These are phyloP conservation scores for Capitulum mitella DNA, from an alignment of 2,888 invertebrate species.

Conservation along the genomic window DNA sequence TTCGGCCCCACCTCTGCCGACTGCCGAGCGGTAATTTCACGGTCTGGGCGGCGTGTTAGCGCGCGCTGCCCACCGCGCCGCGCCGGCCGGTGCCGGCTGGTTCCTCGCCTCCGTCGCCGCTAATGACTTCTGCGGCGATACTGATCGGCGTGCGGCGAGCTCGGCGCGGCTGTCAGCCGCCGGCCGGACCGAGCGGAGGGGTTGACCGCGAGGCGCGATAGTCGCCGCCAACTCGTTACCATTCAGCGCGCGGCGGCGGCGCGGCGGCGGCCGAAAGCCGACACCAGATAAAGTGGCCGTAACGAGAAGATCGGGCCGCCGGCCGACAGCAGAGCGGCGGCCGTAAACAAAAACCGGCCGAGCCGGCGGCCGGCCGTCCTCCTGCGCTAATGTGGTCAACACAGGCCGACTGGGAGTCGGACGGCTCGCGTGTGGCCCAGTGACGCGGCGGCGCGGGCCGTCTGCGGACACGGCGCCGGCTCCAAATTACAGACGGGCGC, in stretches of 20 bases:
- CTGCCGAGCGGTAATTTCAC: neutral
- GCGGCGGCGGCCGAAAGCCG: neutral
- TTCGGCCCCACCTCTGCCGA: neutral
- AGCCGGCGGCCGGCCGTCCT: neutral
- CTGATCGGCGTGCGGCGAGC: neutral
- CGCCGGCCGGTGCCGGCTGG: neutral
- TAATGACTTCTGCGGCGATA: slow-evolving; percentile 3
- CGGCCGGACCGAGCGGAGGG: neutral
- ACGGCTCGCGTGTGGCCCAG: too few relatives aligned
- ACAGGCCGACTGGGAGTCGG: too few relatives aligned
- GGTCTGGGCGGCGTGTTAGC: neutral
- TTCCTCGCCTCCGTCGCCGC: neutral
- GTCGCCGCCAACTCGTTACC: neutral
- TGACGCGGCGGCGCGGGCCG: neutral
- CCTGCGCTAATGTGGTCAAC: neutral
- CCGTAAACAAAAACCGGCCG: neutral
- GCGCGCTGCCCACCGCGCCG: neutral
- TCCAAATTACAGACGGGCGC: neutral
- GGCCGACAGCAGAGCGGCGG: neutral
- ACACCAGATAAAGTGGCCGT: neutral
- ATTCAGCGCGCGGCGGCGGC: neutral
- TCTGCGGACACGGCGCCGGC: neutral
- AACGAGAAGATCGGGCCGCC: neutral
- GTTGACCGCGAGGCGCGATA: neutral
- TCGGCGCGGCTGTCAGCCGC: neutral